Evolutionary conservation across 2,888 invertebrate species (phyloP).

Genomic region (Crepidodera aurea): DNA sequence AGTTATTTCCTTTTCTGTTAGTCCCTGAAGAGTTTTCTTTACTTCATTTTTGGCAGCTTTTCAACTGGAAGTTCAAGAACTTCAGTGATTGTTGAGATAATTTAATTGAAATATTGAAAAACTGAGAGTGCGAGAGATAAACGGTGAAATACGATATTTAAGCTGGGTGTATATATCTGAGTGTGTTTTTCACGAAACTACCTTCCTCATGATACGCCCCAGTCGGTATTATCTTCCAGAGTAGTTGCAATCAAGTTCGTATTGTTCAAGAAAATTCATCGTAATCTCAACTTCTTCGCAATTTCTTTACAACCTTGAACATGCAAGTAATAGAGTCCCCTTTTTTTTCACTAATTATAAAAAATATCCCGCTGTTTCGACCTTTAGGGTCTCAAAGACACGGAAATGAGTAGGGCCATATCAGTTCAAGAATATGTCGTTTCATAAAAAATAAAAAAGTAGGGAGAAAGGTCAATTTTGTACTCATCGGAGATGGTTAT

Average conservation of each 20-base stretch:
- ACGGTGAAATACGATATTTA: too few species aligned
- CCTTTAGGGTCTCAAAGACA: slow-evolving; percentile 22
- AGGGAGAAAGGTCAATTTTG: neutral
- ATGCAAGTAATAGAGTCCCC: slow-evolving; percentile 17
- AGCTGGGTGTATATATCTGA: too few species aligned
- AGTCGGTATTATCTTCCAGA: neutral
- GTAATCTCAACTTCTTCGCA: slow-evolving; percentile 6
- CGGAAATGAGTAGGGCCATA: slow-evolving; percentile 14
- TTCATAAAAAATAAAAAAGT: neutral
- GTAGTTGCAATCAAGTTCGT: slow-evolving; percentile 8
- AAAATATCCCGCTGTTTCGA: slow-evolving; percentile 20
- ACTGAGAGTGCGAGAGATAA: too few species aligned
- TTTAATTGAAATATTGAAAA: too few species aligned
- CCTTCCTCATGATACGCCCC: too few species aligned
- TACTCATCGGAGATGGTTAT: neutral
- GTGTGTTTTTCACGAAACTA: too few species aligned
- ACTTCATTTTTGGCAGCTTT: too few species aligned
- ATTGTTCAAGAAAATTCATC: slow-evolving; percentile 10
- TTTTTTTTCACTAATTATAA: slow-evolving; percentile 13
- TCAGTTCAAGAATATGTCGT: slow-evolving; percentile 12
- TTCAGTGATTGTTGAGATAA: too few species aligned
- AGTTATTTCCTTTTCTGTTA: too few species aligned
- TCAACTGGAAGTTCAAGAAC: too few species aligned
- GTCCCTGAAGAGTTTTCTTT: too few species aligned
- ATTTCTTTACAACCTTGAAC: slow-evolving; percentile 24